Evolutionary conservation across 2,888 invertebrate species (phyloP).

Genomic region (Rutpela maculata): DNA sequence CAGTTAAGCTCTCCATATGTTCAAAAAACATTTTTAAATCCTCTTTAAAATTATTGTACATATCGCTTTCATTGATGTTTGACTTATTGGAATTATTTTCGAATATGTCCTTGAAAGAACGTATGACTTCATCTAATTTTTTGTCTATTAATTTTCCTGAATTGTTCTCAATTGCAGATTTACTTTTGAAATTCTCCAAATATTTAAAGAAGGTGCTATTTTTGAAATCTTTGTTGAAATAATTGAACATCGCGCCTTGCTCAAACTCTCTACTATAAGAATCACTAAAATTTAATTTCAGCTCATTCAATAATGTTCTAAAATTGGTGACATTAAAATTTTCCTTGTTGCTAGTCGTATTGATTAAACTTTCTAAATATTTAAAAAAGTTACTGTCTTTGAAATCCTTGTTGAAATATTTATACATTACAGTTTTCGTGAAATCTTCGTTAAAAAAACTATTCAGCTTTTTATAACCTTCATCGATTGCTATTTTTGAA

Average conservation of each 20-base stretch:
- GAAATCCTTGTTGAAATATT: constrained; percentile 28
- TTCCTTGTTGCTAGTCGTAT: not conserved
- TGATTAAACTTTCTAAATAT: constrained; percentile 21
- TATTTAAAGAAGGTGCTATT: constrained; percentile 37
- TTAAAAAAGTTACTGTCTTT: constrained; percentile 20
- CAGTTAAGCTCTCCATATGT: constrained; percentile 16
- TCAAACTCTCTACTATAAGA: not conserved
- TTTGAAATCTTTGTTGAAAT: constrained; percentile 25
- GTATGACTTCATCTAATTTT: constrained; percentile 3
- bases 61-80: not conserved
- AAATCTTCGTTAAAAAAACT: constrained; percentile 22
- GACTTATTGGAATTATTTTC: not conserved
- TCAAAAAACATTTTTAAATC: constrained; percentile 20
- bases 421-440: constrained; percentile 17
- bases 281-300: not conserved
- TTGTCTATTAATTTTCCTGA: not conserved
- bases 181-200: constrained; percentile 2
- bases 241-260: constrained; percentile 15
- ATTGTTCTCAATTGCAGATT: not conserved
- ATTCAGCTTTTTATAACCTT: not conserved
- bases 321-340: not conserved
- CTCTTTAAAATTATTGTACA: constrained; percentile 8
- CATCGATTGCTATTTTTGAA: not conserved
- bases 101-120: constrained; percentile 5
- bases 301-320: not conserved